phyloP scores from a whole-genome alignment of 2,888 invertebrate genomes.

The Leptinotarsa rubiginosa region DNA sequence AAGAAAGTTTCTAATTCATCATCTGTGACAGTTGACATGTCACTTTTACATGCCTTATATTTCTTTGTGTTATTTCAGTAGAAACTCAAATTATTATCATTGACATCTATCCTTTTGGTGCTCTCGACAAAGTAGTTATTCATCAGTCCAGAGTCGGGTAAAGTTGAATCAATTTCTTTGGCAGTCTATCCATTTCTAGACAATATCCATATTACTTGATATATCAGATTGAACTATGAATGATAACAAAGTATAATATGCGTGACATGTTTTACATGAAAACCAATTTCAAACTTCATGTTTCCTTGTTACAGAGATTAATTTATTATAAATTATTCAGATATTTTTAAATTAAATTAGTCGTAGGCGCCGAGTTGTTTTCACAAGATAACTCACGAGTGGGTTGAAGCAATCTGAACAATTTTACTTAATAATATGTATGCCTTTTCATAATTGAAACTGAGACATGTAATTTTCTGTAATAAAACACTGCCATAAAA shows the following conservation, averaged over 20 bases:
- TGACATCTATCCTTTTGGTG: too few species aligned
- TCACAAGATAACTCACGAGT: constrained; percentile 9
- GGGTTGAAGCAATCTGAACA: constrained; percentile 25
- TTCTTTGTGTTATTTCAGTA: too few species aligned
- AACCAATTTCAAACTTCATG: constrained; percentile 2
- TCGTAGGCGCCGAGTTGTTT: constrained; percentile 11
- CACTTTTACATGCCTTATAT: too few species aligned
- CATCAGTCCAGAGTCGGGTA: too few species aligned
- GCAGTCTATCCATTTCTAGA: not conserved
- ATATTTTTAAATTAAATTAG: constrained; percentile 15
- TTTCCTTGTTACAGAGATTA: not conserved
- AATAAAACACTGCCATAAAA: constrained; percentile 28
- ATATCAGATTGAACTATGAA: not conserved
- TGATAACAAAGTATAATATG: not conserved
- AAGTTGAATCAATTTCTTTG: not conserved
- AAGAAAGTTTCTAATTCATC: too few species aligned
- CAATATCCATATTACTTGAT: not conserved
- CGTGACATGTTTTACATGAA: constrained; percentile 1
- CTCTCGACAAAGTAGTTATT: too few species aligned
- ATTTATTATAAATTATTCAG: constrained; percentile 20
- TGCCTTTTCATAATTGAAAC: constrained; percentile 29
- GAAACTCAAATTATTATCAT: too few species aligned
- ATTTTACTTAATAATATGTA: constrained; percentile 25
- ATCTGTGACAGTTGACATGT: too few species aligned
- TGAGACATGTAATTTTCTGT: constrained; percentile 34